These are phyloP conservation scores for Sternarchorhynchus goeldii DNA, from an alignment of 2,797 vertebrate genomes.

Conservation along the genomic window DNA sequence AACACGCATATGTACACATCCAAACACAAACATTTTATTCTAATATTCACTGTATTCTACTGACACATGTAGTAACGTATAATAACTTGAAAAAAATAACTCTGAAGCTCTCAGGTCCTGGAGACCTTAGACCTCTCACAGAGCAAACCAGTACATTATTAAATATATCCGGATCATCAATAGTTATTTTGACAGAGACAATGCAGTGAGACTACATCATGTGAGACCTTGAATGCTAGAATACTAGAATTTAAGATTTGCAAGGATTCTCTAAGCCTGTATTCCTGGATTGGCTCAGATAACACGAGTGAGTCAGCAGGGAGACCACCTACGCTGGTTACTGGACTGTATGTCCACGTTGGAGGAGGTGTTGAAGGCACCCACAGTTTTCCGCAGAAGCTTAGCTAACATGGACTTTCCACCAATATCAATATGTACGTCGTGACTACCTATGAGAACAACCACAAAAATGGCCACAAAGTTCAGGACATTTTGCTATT, in stretches of 20 bases:
- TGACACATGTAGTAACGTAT: conserved; percentile 1
- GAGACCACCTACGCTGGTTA: conserved; percentile 74
- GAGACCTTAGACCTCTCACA: not conserved
- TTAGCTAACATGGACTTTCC: conserved; percentile 81
- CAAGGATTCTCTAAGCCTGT: conserved; percentile 1
- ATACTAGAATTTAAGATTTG: not conserved
- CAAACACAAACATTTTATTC: not conserved
- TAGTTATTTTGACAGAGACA: not conserved
- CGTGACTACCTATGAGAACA: conserved; percentile 72
- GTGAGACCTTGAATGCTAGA: conserved; percentile 14
- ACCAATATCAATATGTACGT: conserved; percentile 77
- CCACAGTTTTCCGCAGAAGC: conserved; percentile 79
- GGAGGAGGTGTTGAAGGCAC: conserved; percentile 81
- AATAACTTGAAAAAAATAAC: conserved; percentile 44
- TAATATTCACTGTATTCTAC: conserved; percentile 11
- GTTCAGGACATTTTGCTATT: not conserved
- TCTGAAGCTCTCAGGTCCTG: not conserved
- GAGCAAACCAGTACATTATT: conserved; percentile 20
- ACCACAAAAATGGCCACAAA: not conserved
- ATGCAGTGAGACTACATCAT: too few relatives aligned
- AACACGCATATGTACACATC: not conserved
- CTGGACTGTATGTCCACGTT: conserved; percentile 63
- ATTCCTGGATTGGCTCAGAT: conserved; percentile 7
- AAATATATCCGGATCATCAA: conserved; percentile 34
- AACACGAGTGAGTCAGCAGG: not conserved